Conservation (phyloP, 2,113 vertebrate genomes). For the Progne subis region DNA sequence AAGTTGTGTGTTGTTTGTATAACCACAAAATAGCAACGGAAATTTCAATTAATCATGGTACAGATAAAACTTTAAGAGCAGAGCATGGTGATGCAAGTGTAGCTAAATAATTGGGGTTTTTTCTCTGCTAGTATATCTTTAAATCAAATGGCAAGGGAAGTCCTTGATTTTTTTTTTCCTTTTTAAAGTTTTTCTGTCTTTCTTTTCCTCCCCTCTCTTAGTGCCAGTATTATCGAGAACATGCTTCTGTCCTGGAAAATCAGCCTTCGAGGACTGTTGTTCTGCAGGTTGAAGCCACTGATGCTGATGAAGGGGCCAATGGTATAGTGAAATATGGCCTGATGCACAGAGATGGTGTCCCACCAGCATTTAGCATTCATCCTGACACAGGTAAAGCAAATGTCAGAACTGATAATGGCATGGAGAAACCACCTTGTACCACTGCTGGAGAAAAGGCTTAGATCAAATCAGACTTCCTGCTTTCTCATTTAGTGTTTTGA, state of each 20-base stretch:
- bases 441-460: not conserved
- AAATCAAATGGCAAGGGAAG: not conserved
- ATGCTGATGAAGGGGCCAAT: constrained; percentile 87
- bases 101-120: not conserved
- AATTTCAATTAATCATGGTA: not conserved
- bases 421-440: not conserved
- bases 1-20: not conserved
- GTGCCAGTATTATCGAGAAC: constrained; percentile 86
- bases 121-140: not conserved
- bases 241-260: constrained; percentile 86
- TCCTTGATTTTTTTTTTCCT: not conserved
- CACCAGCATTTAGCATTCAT: constrained; percentile 86
- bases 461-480: not conserved
- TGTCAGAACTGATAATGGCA: not conserved
- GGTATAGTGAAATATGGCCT: constrained; percentile 88
- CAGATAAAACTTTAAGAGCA: not conserved
- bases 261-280: constrained; percentile 85
- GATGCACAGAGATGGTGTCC: constrained; percentile 85
- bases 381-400: constrained; percentile 82
- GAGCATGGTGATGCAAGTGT: not conserved
- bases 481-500: not conserved
- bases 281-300: constrained; percentile 85
- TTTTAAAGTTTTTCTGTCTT: not conserved
- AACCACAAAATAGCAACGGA: not conserved
- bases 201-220: not conserved